Percentiles rank a stretch among this genome's conserved stretches.
Evolutionary conservation across 2,113 vertebrate genomes (phyloP).

Genomic region (Ptilorrhoa leucosticta): DNA sequence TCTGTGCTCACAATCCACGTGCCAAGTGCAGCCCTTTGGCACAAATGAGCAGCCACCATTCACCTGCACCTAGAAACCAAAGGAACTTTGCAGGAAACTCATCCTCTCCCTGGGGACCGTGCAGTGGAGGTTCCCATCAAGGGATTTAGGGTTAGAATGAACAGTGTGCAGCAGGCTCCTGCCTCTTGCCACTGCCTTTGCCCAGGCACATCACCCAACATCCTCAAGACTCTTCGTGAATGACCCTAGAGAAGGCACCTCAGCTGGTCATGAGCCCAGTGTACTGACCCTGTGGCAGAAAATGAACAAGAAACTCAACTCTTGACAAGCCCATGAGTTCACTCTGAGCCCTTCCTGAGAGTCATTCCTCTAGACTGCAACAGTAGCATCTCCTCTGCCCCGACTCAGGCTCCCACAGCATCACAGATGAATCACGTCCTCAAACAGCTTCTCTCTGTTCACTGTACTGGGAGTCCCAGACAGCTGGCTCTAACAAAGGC

Average conservation of each 20-base stretch:
- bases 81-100: background rate
- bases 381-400: background rate
- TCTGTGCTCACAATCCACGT: rapidly evolving
- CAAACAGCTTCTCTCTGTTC: background rate
- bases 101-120: background rate
- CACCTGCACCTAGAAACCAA: background rate
- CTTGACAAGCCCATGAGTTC: background rate
- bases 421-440: background rate
- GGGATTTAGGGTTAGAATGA: background rate
- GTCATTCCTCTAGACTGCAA: background rate
- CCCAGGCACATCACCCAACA: background rate
- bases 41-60: background rate
- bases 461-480: background rate
- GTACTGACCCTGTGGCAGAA: background rate
- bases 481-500: background rate
- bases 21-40: background rate
- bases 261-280: background rate
- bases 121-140: background rate
- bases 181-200: background rate
- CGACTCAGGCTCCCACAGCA: background rate
- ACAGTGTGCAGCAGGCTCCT: background rate
- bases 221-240: background rate
- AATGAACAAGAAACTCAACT: background rate
- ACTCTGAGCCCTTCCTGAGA: background rate
- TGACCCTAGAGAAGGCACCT: background rate